Evolutionary conservation across 2,888 invertebrate species (phyloP), one percentile per base, ranked within the genome.

Genomic region (Drymonia ruficornis): DNA sequence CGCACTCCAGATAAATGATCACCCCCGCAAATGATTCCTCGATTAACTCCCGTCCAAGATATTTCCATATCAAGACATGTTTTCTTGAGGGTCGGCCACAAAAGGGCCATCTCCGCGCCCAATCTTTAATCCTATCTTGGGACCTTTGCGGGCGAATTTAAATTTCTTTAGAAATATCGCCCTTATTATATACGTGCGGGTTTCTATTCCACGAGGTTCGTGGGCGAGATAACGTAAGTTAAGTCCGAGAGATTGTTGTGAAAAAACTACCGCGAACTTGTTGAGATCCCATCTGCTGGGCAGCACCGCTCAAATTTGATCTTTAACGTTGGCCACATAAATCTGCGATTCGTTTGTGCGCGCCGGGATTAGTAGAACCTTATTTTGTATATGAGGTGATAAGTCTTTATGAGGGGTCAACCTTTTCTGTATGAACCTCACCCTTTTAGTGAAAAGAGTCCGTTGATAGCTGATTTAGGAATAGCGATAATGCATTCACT

Each of bases 401-500:
- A 92, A 91, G 92, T 92, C 92, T 91, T 91, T 92, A 92, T 91
- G 92, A 92, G 89, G 93, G 92, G 92, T 92, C 92, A 92, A 91
- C 92, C 92, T 91, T 92, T 92, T 91, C 91, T 90, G 90, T 91
- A 84, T 86, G 84, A 80, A 81, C 84, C 82, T 90, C 87, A 91
- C 92, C 92, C 92, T 92, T 92, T 92, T 90, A 92, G 92, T 92
- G 92, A 92, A 92, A 92, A 91, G 92, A 91, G 91, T 89, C 82
- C 84, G 91, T 90, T 92, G 92, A 92, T 91, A 90, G 92, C 91
- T 92, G 93, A 92, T 92, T 90, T 91, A 92, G 86, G 89, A 91
- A 89, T 85, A 65, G 87, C 84, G 92, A 92, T 92, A 92, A 91
- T 91, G 87, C 89, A 86, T 87, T 86, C 87, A 84, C 79, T 86